These are phyloP conservation scores for Toxonevra muliebris DNA, from an alignment of 2,888 invertebrate species.

Conservation along the genomic window DNA sequence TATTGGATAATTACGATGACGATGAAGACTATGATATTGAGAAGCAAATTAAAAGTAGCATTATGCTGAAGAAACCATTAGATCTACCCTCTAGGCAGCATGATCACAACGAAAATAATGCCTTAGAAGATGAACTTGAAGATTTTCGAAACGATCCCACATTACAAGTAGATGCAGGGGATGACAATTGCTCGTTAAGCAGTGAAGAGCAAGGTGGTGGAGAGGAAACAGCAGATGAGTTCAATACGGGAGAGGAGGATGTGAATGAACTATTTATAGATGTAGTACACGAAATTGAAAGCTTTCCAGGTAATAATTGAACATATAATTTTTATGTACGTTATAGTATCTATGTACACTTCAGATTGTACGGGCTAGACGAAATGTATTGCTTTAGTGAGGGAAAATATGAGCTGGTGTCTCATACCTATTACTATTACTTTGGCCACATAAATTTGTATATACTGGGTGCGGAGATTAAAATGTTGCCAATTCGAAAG, in stretches of 20 bases:
- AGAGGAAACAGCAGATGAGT: conserved; percentile 21
- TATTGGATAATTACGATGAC: conserved; percentile 28
- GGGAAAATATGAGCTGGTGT: too few species aligned
- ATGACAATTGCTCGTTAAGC: conserved; percentile 33
- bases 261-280: conserved; percentile 52
- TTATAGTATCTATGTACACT: too few species aligned
- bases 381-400: too few species aligned
- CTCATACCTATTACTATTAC: too few species aligned
- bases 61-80: conserved; percentile 44
- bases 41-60: conserved; percentile 55
- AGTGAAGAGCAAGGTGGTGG: conserved; percentile 37
- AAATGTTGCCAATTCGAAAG: too few species aligned
- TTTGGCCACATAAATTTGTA: too few species aligned
- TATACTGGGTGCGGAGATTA: too few species aligned
- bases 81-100: neutral
- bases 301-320: conserved; percentile 31
- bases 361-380: too few species aligned
- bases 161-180: conserved; percentile 15
- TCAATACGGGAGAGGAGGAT: conserved; percentile 33
- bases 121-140: conserved; percentile 49
- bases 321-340: too few species aligned
- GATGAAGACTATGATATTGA: conserved; percentile 52
- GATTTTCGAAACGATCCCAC: conserved; percentile 45
- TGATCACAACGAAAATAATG: conserved; percentile 33
- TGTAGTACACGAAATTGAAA: conserved; percentile 39